Evolutionary conservation across 2,888 invertebrate genomes (phyloP), one percentile per base, ranked within the genome.

Genomic region (Antheraea assamensis): DNA sequence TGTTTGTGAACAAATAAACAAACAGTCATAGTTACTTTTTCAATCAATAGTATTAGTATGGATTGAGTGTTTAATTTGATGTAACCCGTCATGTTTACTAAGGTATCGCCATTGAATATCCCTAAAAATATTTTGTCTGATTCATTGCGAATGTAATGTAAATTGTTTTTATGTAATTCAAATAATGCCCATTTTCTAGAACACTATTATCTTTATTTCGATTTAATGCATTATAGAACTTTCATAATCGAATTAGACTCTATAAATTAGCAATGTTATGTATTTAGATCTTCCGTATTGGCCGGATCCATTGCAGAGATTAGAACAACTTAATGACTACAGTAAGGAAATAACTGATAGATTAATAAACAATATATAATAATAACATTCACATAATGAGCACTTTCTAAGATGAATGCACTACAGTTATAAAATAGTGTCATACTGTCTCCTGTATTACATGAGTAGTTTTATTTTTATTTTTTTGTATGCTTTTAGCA

Each of bases 261-360:
- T 13, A 58, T 58, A 24, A 24, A 58, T 58, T 58, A 58, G 21
- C 24, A 58, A 13, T 13, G 24, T 24, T 58, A 58, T 58, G 24
- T 64, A 30, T 64, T 27, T 64, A 61, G 61, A 61, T 75, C 35
- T 72, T 73, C 76, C 73, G 72, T 74, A 76, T 74, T n/a, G 49
- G 31, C 72, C 52, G 75, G 77, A 79, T 64, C 61, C 61, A 80
- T 81, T 78, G 79, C 76, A 81, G 77, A 78, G 76, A 81, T 78
- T 27, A 30, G 30, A 27, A 52, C 30, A 47, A 72, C 31, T 64
- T 42, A 66, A 72, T 49, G 31, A 72, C 30, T 30, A 42, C 27
- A 15, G 21, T n/a, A 31, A 47, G 61, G 47, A 66, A 72, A 66
- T 66, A 47, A 5, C 19, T 8, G n/a, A 68, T 27, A 49, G 2